Base-by-base conservation (phyloP, 2,113 vertebrate species). In the Lophotis ruficrista region DNA sequence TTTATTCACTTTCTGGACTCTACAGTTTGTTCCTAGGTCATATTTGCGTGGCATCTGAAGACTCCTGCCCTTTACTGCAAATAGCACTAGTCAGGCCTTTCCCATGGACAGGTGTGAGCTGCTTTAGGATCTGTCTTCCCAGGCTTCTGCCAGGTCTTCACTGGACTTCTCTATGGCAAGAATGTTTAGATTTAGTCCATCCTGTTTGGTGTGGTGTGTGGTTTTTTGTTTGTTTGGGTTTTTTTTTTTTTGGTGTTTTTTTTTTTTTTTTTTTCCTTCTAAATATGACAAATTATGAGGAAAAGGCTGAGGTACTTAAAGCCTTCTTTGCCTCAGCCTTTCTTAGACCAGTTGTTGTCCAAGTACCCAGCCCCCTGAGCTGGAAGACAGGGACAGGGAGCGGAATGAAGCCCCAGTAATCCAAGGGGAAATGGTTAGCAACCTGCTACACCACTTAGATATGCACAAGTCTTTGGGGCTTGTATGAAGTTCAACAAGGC, bases 21-120 rank as follows among this genome's bases (percentile, higher is more conserved):
- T 41, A 1, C 45, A 19, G 27, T 89, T 92, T 86, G 25, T 70
- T 96, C 33, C 38, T 35, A 93, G 41, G 43, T 90, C 69, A 8
- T 2, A 3, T 25, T 70, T 70, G 20, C 12, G 1, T 64, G 85
- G 58, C 27, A 73, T 94, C 68, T 70, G 66, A 66, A 47, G 30
- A 73, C 86, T 93, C 43, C 62, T 97, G 83, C 68, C 88, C 51
- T 85, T 95, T 78, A 66, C 88, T 93, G 83, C 69, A 89, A 93
- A 92, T 96, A 93, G 56, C 68, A 86, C 64, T 73, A 48, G 76
- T 45, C 22, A 4, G 60, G 64, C 38, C 38, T 60, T 93, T 83
- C 35, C 33, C 33, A 2, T 33, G 68, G 83, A 80, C 92, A 90
- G 76, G 85, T 95, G 90, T 70, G 76, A 90, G 65, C 60, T 94